Conservation (phyloP, 2,113 vertebrate genomes). For the Toxotes jaculatrix region DNA sequence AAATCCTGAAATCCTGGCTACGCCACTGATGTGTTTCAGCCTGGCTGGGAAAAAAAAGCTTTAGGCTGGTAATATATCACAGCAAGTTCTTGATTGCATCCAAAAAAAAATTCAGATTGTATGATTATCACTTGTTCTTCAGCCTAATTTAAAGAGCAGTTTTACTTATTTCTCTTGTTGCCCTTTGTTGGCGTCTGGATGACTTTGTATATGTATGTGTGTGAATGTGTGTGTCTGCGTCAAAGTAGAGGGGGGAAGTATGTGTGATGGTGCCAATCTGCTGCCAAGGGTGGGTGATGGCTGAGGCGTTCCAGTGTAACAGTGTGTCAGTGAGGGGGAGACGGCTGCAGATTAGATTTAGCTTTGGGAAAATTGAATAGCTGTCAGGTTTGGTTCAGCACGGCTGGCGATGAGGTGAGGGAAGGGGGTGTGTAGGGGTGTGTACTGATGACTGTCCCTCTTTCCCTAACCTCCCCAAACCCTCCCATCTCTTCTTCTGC, state of each 20-base stretch:
- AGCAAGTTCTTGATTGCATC: no score
- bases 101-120: background rate
- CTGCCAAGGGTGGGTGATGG: constrained; percentile 62
- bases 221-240: background rate
- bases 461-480: constrained; percentile 33
- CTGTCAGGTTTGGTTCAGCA: constrained; percentile 78
- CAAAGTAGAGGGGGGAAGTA: background rate
- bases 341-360: constrained; percentile 79
- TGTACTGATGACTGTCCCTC: constrained; percentile 60
- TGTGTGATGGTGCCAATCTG: constrained; percentile 65
- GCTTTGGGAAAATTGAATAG: constrained; percentile 82
- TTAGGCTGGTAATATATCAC: background rate
- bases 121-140: background rate
- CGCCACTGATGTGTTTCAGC: background rate
- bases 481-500: constrained; percentile 30
- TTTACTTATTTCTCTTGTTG: constrained; percentile 19
- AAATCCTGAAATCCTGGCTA: background rate
- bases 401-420: constrained; percentile 68
- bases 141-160: background rate
- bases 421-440: constrained; percentile 50
- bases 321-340: constrained; percentile 68
- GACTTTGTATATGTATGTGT: background rate
- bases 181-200: constrained; percentile 18
- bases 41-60: background rate
- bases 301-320: constrained; percentile 71